Percentiles rank a stretch among this genome's conserved stretches.
Conservation (phyloP, 2,888 invertebrate genomes). For the Neoscelio sp. region DNA sequence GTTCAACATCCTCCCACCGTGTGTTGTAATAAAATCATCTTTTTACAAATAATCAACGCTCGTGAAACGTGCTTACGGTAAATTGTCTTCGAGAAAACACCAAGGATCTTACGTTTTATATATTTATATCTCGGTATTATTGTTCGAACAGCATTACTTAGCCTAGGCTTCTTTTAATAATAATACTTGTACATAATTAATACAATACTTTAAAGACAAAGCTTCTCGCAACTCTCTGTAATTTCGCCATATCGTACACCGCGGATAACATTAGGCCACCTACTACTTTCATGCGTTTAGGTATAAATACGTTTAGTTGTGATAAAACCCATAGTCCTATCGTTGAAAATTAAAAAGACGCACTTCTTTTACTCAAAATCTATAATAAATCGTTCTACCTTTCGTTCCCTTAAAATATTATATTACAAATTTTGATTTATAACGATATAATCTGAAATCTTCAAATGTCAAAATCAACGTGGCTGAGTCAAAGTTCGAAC, state of each 20-base stretch:
- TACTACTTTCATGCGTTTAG: slow-evolving; percentile 80
- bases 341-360: no score
- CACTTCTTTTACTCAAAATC: no score
- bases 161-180: slow-evolving; percentile 74
- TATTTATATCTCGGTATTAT: slow-evolving; percentile 82
- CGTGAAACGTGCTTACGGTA: slow-evolving; percentile 64
- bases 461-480: no score
- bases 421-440: neutral
- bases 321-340: slow-evolving; percentile 44
- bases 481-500: no score
- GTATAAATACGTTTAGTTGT: slow-evolving; percentile 59
- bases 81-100: slow-evolving; percentile 7
- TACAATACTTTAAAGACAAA: slow-evolving; percentile 65
- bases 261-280: slow-evolving; percentile 81
- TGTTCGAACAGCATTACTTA: slow-evolving; percentile 83
- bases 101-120: slow-evolving; percentile 67
- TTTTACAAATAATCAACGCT: no score
- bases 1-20: no score
- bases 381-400: no score
- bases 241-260: slow-evolving; percentile 68
- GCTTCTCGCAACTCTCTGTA: slow-evolving; percentile 55
- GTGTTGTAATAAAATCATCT: no score
- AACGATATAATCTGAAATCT: no score
- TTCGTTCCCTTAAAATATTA: no score
- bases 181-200: slow-evolving; percentile 71